Base-by-base conservation (phyloP, 2,888 invertebrate genomes). In the Timandra comae region DNA sequence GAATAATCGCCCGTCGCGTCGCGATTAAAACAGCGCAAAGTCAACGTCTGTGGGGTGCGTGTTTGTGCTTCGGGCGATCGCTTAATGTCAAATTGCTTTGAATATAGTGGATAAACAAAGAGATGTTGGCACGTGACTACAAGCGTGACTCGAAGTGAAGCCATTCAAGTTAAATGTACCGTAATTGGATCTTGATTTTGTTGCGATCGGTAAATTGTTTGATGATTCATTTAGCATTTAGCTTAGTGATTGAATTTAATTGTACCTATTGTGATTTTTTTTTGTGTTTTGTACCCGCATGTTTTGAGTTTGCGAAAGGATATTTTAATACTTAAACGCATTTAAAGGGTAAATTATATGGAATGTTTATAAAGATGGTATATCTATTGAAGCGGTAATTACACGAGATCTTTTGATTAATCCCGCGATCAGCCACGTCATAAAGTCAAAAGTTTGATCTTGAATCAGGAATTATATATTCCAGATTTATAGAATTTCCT, bases 131-230 rank as follows among this genome's bases (percentile, higher is more conserved):
- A 79, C 80, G 80, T 63, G 81, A 54, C 71, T 41, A 36, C 38
- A 48, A 29, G 37, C 50, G 46, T 45, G 47, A 54, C 63, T 61
- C 63, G 59, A 59, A 68, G 64, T 62, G 61, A 55, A 45, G 46
- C 65, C 46, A 72, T 79, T 76, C 56, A 60, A 61, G 67, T 52
- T 67, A 72, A 84, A 82, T 81, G 81, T 76, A 75, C 74, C 72
- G 78, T 77, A 71, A 75, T 79, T 71, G 69, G 64, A 74, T 76
- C 72, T 76, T 74, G 69, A 79, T 76, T 74, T 74, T 68, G 61
- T 63, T 56, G 49, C 45, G 42, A 44, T 45, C 45, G 49, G 39
- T 52, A 59, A 59, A 46, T 46, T 35, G 33, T 51, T 56, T 52
- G 61, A 61, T 59, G 55, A 60, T 38, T 56, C 58, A 58, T 56